Evolutionary conservation across 2,113 vertebrate species (phyloP).

Genomic region (Poeciliopsis prolifica): DNA sequence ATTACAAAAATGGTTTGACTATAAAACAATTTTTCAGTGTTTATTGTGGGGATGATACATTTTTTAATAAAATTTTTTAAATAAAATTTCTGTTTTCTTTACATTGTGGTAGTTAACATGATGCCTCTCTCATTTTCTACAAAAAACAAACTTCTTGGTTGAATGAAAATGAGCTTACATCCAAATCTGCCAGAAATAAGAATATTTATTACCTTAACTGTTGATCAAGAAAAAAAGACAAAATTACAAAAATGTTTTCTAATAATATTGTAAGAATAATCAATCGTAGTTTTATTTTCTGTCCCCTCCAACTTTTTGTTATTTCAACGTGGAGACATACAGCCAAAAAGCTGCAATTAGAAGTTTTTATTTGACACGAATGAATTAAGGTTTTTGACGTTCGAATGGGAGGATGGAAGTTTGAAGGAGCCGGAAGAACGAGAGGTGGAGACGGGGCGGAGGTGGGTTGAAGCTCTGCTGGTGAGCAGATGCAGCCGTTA

Average conservation of each 20-base stretch:
- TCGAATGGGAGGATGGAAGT: too few relatives aligned
- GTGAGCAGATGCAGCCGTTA: too few relatives aligned
- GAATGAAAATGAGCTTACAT: background rate
- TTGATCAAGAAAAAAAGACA: background rate
- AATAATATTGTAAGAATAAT: background rate
- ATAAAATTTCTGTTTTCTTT: background rate
- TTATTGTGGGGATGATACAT: background rate
- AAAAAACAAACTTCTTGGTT: too few relatives aligned
- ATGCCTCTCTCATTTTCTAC: too few relatives aligned
- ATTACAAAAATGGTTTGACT: background rate
- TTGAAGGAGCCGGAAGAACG: too few relatives aligned
- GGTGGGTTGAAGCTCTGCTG: too few relatives aligned
- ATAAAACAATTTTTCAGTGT: background rate
- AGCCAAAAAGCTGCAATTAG: too few relatives aligned
- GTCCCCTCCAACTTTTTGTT: background rate
- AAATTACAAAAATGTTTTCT: background rate
- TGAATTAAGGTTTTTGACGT: too few relatives aligned
- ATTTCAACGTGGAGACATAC: background rate
- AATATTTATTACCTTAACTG: background rate
- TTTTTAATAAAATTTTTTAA: background rate
- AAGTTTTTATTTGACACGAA: too few relatives aligned
- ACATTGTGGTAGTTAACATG: background rate
- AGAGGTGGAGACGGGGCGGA: too few relatives aligned
- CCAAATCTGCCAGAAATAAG: background rate
- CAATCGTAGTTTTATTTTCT: background rate